A percentile compares a stretch with the other conserved stretches of the same genome.
phyloP scores from a whole-genome alignment of 2,797 vertebrate species.

The Aulostomus chinensis region DNA sequence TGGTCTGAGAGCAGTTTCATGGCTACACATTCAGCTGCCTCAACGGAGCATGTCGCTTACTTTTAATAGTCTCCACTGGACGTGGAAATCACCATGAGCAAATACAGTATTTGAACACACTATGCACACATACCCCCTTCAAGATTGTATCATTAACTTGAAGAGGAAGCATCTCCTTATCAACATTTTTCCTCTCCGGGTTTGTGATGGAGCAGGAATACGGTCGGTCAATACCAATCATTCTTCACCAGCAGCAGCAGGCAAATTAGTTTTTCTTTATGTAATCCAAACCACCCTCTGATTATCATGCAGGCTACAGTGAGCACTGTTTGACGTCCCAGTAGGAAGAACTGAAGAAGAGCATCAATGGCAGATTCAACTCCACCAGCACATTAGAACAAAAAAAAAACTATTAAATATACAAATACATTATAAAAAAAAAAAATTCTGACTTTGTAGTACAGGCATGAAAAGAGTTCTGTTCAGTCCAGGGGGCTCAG shows the following conservation, averaged over 20 bases:
- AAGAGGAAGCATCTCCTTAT: background rate
- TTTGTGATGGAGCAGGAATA: constrained; percentile 12
- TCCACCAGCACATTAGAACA: background rate
- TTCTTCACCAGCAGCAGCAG: background rate
- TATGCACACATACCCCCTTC: too few species aligned
- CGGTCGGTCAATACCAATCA: constrained; percentile 11
- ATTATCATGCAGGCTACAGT: constrained; percentile 5
- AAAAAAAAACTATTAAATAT: background rate
- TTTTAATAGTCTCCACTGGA: too few species aligned
- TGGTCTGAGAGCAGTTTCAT: constrained; percentile 13
- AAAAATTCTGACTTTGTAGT: background rate
- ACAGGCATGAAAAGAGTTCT: constrained; percentile 42
- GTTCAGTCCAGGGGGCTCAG: constrained; percentile 12
- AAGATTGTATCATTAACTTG: too few species aligned
- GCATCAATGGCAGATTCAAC: background rate
- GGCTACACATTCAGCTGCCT: background rate
- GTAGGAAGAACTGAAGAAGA: background rate
- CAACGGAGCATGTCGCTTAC: too few species aligned
- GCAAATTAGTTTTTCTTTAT: background rate
- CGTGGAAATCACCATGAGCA: too few species aligned
- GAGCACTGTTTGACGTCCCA: constrained; percentile 1
- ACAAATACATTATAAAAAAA: background rate
- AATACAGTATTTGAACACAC: too few species aligned
- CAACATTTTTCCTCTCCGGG: background rate
- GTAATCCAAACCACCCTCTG: constrained; percentile 31